phyloP scores from a whole-genome alignment of 2,888 invertebrate species.

The Microplitis deprimator region DNA sequence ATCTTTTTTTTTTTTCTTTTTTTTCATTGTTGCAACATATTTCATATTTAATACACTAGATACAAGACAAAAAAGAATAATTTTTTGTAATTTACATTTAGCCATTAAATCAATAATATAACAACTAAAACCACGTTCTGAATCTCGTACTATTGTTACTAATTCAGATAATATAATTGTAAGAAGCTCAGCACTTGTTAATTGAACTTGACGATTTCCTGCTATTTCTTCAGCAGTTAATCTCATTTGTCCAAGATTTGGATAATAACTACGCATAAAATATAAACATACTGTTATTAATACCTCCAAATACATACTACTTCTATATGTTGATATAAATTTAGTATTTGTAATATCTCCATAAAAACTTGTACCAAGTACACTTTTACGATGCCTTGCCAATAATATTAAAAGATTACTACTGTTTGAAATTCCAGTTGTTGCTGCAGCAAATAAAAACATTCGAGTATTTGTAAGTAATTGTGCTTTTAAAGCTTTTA shows the following conservation, averaged over 20 bases:
- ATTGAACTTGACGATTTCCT: constrained; percentile 83
- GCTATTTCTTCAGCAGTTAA: constrained; percentile 80
- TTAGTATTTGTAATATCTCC: constrained; percentile 78
- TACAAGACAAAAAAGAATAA: constrained; percentile 84
- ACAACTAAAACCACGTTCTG: constrained; percentile 83
- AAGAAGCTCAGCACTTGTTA: constrained; percentile 83
- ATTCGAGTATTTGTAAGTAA: constrained; percentile 80
- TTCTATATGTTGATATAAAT: constrained; percentile 80
- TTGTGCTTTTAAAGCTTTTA: constrained; percentile 82
- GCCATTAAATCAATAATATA: constrained; percentile 83
- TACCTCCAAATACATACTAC: constrained; percentile 87
- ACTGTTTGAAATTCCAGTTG: constrained; percentile 78
- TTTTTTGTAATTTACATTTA: constrained; percentile 88
- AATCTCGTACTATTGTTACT: constrained; percentile 81
- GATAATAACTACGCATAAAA: constrained; percentile 85
- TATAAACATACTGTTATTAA: constrained; percentile 83
- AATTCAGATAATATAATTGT: constrained; percentile 82
- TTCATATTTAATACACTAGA: constrained; percentile 80
- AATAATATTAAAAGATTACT: constrained; percentile 77
- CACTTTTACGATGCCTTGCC: constrained; percentile 84
- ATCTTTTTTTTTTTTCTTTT: constrained; percentile 70
- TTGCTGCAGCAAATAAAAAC: constrained; percentile 83
- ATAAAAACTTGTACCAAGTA: constrained; percentile 80
- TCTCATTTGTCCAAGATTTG: constrained; percentile 79
- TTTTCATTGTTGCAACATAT: constrained; percentile 49